These are phyloP conservation scores for Epistrophe grossulariae DNA, from an alignment of 2,888 invertebrate genomes.

Conservation along the genomic window DNA sequence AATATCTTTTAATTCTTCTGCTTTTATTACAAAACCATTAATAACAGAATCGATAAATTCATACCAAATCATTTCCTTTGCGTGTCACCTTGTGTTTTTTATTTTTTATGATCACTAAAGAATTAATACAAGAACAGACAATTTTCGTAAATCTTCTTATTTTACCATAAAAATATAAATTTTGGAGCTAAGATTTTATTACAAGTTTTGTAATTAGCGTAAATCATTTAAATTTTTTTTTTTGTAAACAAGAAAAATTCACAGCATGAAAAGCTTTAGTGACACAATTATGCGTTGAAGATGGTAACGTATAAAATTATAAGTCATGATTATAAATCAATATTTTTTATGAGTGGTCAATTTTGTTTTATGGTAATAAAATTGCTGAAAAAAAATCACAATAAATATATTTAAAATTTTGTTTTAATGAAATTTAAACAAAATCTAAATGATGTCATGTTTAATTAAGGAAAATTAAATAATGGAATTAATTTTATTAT, in stretches of 20 bases:
- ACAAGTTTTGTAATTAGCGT: conserved; percentile 66
- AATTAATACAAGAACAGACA: neutral
- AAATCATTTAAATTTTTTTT: conserved; percentile 43
- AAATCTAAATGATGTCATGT: too few relatives aligned
- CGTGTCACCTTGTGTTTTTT: conserved; percentile 21
- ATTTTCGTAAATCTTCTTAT: conserved; percentile 38
- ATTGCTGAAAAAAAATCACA: neutral
- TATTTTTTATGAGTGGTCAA: conserved; percentile 2
- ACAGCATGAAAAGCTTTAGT: conserved; percentile 63
- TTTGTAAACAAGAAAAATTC: conserved; percentile 40
- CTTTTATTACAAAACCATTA: neutral
- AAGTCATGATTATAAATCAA: neutral
- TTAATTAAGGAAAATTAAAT: too few relatives aligned
- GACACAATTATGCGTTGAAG: conserved; percentile 53
- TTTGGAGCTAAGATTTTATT: conserved; percentile 12
- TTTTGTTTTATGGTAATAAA: neutral
- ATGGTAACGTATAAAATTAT: neutral
- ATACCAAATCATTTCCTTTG: neutral
- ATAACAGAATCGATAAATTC: neutral
- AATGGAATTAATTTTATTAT: too few relatives aligned
- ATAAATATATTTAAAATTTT: neutral
- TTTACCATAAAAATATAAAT: conserved; percentile 25
- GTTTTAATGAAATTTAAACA: too few relatives aligned
- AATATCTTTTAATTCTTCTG: neutral
- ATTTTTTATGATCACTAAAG: conserved; percentile 40